phyloP scores from a whole-genome alignment of 2,113 vertebrate genomes.

The Aix galericulata region DNA sequence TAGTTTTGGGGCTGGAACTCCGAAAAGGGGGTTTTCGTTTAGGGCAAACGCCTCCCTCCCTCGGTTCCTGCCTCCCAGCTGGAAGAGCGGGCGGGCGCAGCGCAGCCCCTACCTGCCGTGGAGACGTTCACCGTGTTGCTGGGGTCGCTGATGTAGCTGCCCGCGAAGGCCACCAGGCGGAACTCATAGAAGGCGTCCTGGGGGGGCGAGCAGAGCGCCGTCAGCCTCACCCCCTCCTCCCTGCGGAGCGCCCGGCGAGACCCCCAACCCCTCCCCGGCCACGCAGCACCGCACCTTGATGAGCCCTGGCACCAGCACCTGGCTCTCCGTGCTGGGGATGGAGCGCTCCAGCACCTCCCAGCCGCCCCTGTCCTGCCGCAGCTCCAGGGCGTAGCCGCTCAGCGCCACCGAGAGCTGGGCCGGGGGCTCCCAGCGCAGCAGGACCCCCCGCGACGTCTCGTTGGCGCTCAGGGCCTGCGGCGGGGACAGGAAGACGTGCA shows the following conservation, averaged over 20 bases:
- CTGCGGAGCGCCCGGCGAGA: rapidly evolving
- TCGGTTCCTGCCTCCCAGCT: rapidly evolving
- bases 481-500: slow-evolving; percentile 76
- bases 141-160: slow-evolving; percentile 87
- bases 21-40: rapidly evolving
- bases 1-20: background rate
- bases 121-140: slow-evolving; percentile 89
- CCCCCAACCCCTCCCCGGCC: too few species aligned
- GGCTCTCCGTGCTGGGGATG: slow-evolving; percentile 80
- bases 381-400: slow-evolving; percentile 87
- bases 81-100: background rate
- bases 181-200: slow-evolving; percentile 91
- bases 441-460: slow-evolving; percentile 80
- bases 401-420: slow-evolving; percentile 73
- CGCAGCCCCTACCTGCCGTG: slow-evolving; percentile 81
- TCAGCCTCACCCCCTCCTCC: background rate
- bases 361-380: slow-evolving; percentile 79
- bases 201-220: background rate
- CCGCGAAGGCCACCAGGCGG: slow-evolving; percentile 87
- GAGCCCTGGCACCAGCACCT: slow-evolving; percentile 89
- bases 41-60: background rate
- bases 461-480: slow-evolving; percentile 84
- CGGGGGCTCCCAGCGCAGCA: slow-evolving; percentile 87
- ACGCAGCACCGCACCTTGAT: slow-evolving; percentile 79
- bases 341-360: slow-evolving; percentile 87